These are phyloP conservation scores for Cosmorhoe ocellata DNA, from an alignment of 2,888 invertebrate species.

Conservation along the genomic window DNA sequence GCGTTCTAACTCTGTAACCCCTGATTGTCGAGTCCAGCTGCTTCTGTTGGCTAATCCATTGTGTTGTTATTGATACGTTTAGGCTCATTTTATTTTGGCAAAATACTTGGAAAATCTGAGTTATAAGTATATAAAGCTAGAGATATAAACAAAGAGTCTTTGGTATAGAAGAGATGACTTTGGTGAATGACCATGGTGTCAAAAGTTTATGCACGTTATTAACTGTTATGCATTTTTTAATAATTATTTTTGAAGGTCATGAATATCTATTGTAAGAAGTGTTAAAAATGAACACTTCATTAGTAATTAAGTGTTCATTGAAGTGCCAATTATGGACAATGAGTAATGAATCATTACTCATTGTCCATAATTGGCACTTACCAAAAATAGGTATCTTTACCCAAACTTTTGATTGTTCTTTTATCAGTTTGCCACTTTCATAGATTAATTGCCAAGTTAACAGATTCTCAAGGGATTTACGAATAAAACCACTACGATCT, in stretches of 20 bases:
- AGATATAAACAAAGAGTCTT: too few species aligned
- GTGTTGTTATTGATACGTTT: constrained; percentile 34
- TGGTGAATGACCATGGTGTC: too few species aligned
- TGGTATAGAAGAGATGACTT: too few species aligned
- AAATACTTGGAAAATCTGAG: not conserved
- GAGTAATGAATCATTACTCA: not conserved
- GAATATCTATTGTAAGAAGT: too few species aligned
- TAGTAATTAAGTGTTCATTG: too few species aligned
- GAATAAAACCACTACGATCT: constrained; percentile 32
- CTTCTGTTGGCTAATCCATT: constrained; percentile 29
- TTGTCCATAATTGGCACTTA: constrained; percentile 6
- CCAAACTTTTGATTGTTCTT: constrained; percentile 33
- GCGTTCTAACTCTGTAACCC: constrained; percentile 45
- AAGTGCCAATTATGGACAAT: too few species aligned
- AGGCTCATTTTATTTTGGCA: not conserved
- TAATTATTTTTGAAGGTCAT: too few species aligned
- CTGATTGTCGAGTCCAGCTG: constrained; percentile 42
- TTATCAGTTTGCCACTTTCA: constrained; percentile 39
- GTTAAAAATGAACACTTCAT: too few species aligned
- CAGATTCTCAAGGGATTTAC: constrained; percentile 37
- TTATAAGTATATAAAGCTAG: too few species aligned
- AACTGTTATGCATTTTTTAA: too few species aligned
- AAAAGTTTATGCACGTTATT: too few species aligned
- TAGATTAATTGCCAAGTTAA: constrained; percentile 50
- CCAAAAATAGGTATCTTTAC: constrained; percentile 1